phyloP scores from a whole-genome alignment of 2,888 invertebrate genomes.

The Apantesis nais region DNA sequence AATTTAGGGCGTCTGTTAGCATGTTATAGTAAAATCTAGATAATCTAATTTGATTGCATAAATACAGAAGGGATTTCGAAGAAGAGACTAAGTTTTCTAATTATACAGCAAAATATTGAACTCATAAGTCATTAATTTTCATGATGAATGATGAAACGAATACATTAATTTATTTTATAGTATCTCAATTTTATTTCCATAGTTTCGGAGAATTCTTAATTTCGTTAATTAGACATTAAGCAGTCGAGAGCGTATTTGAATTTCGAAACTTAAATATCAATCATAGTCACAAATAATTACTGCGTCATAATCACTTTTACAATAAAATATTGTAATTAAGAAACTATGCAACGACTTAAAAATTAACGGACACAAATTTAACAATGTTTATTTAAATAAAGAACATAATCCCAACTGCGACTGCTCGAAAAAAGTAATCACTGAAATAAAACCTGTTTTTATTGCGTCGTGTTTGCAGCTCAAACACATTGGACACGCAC shows the following conservation, averaged over 20 bases:
- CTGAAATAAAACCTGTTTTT: constrained; percentile 34
- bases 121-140: neutral
- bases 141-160: neutral
- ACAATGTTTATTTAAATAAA: neutral
- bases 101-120: constrained; percentile 1
- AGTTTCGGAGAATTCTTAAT: too few species aligned
- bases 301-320: neutral
- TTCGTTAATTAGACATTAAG: neutral
- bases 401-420: constrained; percentile 16
- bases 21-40: too few species aligned
- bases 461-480: constrained; percentile 33
- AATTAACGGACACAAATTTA: neutral
- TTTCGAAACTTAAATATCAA: too few species aligned
- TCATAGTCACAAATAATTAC: neutral
- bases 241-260: neutral
- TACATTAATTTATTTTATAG: too few species aligned
- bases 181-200: too few species aligned
- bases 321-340: neutral
- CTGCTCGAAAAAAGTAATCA: constrained; percentile 27
- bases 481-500: constrained; percentile 35
- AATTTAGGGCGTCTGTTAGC: neutral
- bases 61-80: too few species aligned
- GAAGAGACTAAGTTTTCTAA: too few species aligned
- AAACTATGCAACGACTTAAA: neutral
- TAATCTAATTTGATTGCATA: too few species aligned